Conservation (phyloP, 2,888 invertebrate species). For the Nyleta sp. region DNA sequence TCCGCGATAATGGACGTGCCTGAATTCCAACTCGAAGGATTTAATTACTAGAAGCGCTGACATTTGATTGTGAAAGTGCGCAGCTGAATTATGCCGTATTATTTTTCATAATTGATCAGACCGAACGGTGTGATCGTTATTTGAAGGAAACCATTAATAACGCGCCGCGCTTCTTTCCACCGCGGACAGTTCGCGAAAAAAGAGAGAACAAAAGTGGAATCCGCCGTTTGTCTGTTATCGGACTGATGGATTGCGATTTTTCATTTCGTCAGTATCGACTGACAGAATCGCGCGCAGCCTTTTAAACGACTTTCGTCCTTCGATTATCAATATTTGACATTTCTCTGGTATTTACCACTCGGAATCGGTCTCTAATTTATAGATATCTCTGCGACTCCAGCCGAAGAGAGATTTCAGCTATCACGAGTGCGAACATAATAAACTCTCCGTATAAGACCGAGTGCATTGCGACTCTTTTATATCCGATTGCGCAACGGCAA, state of each 20-base stretch:
- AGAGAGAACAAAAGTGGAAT: no score
- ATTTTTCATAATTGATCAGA: slow-evolving; percentile 46
- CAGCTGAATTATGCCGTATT: slow-evolving; percentile 29
- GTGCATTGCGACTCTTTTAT: slow-evolving; percentile 7
- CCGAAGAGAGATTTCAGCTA: slow-evolving; percentile 19
- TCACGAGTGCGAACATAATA: slow-evolving; percentile 19
- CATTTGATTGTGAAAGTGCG: slow-evolving; percentile 54
- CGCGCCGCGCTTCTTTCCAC: not conserved
- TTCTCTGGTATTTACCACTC: slow-evolving; percentile 50
- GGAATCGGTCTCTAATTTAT: slow-evolving; percentile 32
- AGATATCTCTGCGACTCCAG: no score
- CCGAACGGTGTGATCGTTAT: slow-evolving; percentile 17
- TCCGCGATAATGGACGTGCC: no score
- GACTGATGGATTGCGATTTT: no score
- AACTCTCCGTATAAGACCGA: slow-evolving; percentile 4
- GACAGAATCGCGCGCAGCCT: no score
- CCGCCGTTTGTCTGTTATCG: no score
- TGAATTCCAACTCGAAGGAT: no score
- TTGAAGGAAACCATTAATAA: slow-evolving; percentile 20
- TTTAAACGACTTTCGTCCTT: slow-evolving; percentile 6
- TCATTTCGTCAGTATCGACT: no score
- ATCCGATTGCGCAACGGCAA: slow-evolving; percentile 22
- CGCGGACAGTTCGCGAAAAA: not conserved
- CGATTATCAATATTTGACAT: slow-evolving; percentile 50
- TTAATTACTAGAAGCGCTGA: slow-evolving; percentile 47